Evolutionary conservation across 1,140 invertebrate species (phyloP).

Genomic region (Eumeta japonica): DNA sequence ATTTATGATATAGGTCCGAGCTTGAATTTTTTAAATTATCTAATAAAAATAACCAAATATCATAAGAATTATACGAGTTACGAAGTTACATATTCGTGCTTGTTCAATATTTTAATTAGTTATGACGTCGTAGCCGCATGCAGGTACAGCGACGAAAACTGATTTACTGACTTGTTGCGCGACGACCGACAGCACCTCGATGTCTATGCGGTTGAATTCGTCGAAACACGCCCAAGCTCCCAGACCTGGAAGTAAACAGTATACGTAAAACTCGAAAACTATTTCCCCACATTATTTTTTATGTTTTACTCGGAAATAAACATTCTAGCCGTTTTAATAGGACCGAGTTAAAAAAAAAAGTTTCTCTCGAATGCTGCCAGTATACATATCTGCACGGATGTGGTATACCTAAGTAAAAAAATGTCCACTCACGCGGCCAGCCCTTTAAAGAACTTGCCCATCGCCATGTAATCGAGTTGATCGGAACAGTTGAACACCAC

Average conservation of each 20-base stretch:
- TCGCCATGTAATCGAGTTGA: slow-evolving; percentile 85
- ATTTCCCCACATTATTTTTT: slow-evolving; percentile 15
- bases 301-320: slow-evolving; percentile 7
- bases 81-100: no score
- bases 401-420: neutral
- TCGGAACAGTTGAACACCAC: slow-evolving; percentile 95
- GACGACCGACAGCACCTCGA: slow-evolving; percentile 82
- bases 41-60: no score
- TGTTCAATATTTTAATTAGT: no score
- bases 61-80: no score
- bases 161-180: slow-evolving; percentile 86
- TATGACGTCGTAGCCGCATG: no score
- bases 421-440: slow-evolving; percentile 73
- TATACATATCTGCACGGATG: no score
- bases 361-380: no score
- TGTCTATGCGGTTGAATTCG: slow-evolving; percentile 92
- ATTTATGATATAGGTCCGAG: no score
- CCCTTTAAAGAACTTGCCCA: slow-evolving; percentile 90
- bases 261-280: neutral
- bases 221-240: slow-evolving; percentile 95
- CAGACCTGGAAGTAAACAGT: slow-evolving; percentile 24
- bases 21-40: no score
- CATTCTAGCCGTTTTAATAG: neutral
- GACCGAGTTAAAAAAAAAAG: no score
- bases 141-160: no score